Base-by-base conservation (phyloP, 2,797 vertebrate genomes). In the Agapornis canus region DNA sequence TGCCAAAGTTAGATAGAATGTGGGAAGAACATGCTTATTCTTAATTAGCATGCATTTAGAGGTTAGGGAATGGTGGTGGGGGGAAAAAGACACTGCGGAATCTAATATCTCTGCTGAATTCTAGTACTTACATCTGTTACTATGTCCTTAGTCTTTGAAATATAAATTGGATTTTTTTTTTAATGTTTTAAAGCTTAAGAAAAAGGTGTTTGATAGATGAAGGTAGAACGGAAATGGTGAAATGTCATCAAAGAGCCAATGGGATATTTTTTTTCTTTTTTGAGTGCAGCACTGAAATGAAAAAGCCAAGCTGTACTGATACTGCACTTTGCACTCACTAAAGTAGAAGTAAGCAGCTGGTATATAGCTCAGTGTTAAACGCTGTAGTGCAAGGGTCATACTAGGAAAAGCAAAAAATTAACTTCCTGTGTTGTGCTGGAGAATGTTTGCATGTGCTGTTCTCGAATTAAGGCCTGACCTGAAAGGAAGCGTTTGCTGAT, bases 361-460 rank as follows among this genome's bases (percentile, higher is more conserved):
- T 76, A 29, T 13, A 42, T 57, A 90, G 68, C 81, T 95, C 92
- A 83, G 57, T 80, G 76, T 96, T 97, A 94, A 97, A 94, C 86
- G 82, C 19, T 47, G 10, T 65, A 76, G 94, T 94, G 52, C 97
- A 97, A 95, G 59, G 89, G 90, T 97, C 61, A 19, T 79, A 86
- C 31, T 49, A 56, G 80, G 88, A 87, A 88, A 83, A 86, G 86
- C 65, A 95, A 89, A 95, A 96, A 95, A 90, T 86, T 91, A 94
- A 79, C 89, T 93, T 94, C 54, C 56, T 2, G 3, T 69, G 45
- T 84, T 75, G 37, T 35, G 68, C 15, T 48, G 5, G 39, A 79
- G 63, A 80, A 59, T 76, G 84, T 86, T 82, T 89, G 42, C 57
- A 31, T 0, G 1, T 82, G 61, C 75, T 91, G 10, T 70, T 93